A percentile compares a stretch with the other conserved stretches of the same genome.
Evolutionary conservation across 2,797 vertebrate genomes (phyloP).

Genomic region (Sebastiscus tertius): DNA sequence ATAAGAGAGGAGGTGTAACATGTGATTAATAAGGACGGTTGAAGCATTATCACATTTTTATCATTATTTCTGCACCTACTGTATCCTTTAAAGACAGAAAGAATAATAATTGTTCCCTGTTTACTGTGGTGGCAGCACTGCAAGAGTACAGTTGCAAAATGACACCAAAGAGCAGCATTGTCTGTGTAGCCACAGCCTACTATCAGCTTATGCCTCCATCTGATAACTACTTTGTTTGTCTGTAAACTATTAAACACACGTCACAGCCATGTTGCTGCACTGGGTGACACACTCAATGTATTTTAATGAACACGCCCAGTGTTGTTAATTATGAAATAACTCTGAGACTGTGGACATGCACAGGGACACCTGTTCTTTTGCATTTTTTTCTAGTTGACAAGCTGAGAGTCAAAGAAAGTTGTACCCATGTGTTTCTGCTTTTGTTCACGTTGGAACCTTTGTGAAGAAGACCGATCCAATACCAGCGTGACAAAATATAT

Average conservation of each 20-base stretch:
- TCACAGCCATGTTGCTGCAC: background rate
- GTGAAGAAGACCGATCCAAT: background rate
- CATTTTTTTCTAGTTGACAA: accelerated
- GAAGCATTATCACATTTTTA: no score
- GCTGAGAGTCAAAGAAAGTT: background rate
- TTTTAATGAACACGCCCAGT: no score
- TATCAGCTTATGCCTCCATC: background rate
- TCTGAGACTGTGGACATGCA: background rate
- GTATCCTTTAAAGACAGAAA: no score
- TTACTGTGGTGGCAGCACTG: background rate
- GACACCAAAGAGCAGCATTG: background rate
- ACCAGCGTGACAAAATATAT: no score
- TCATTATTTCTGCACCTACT: no score
- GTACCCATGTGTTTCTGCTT: background rate
- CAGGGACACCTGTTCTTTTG: background rate
- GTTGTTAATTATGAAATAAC: background rate
- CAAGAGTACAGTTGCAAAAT: background rate
- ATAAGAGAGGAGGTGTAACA: background rate
- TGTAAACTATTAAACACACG: background rate
- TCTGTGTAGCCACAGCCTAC: background rate
- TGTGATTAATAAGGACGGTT: no score
- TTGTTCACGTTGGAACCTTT: background rate
- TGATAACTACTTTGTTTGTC: background rate
- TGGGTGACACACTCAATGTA: background rate
- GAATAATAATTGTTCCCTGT: background rate